Conservation (phyloP, 2,797 vertebrate genomes). For the Hemibagrus guttatus region DNA sequence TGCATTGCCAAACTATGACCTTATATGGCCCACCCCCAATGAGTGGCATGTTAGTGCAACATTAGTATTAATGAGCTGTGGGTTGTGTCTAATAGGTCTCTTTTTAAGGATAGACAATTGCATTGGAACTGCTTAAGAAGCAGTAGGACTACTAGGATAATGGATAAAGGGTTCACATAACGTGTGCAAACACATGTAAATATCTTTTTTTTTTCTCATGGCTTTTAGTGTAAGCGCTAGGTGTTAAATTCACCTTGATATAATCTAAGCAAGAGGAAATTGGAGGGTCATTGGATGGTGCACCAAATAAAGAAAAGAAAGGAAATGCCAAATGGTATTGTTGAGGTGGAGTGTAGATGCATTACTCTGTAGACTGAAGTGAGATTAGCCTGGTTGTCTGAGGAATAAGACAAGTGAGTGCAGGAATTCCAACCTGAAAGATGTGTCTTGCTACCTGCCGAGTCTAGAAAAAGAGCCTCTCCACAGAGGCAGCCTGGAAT, state of each 20-base stretch:
- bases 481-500: conserved; percentile 79
- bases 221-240: neutral
- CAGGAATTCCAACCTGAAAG: conserved; percentile 86
- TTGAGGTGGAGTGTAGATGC: conserved; percentile 67
- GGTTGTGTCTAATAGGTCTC: conserved; percentile 60
- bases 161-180: conserved; percentile 65
- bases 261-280: neutral
- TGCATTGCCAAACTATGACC: conserved; percentile 67
- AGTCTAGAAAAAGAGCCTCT: conserved; percentile 79
- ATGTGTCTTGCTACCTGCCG: conserved; percentile 73
- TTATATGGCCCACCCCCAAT: conserved; percentile 72
- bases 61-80: conserved; percentile 77
- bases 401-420: conserved; percentile 88
- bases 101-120: conserved; percentile 27
- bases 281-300: conserved; percentile 1
- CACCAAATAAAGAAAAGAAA: conserved; percentile 37
- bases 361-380: conserved; percentile 73
- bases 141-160: conserved; percentile 70
- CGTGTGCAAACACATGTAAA: neutral
- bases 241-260: neutral
- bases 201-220: neutral
- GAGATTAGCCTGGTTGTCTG: conserved; percentile 90
- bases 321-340: neutral
- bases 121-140: conserved; percentile 15
- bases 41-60: conserved; percentile 80